Conservation (phyloP, 2,888 invertebrate genomes). For the Oxystoma pomonae region DNA sequence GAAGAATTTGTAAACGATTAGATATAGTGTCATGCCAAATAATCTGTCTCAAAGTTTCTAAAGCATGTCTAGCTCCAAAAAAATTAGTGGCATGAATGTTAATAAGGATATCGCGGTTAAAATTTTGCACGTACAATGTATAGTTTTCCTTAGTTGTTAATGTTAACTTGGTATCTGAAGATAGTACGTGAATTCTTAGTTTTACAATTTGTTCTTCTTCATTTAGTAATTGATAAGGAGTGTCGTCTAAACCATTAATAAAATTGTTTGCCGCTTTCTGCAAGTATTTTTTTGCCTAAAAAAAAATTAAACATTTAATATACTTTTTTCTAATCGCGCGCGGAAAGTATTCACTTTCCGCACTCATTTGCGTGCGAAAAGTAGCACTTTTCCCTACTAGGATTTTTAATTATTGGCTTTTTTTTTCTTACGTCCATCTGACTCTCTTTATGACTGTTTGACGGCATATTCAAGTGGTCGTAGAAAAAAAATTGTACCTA, state of each 20-base stretch:
- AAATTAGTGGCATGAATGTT: constrained; percentile 59
- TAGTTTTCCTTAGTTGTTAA: constrained; percentile 71
- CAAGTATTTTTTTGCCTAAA: constrained; percentile 46
- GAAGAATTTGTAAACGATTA: constrained; percentile 57
- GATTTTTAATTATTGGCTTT: too few relatives aligned
- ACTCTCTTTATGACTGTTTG: too few relatives aligned
- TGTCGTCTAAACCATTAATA: constrained; percentile 31
- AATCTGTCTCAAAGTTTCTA: constrained; percentile 70
- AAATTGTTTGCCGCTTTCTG: constrained; percentile 51
- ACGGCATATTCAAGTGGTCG: too few relatives aligned
- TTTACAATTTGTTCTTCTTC: constrained; percentile 19
- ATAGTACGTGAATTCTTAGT: constrained; percentile 44
- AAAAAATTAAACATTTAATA: too few relatives aligned
- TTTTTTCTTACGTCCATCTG: too few relatives aligned
- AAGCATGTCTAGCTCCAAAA: constrained; percentile 70
- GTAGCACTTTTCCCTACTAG: too few relatives aligned
- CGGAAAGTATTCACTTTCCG: too few relatives aligned
- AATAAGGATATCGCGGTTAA: constrained; percentile 52
- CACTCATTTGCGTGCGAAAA: too few relatives aligned
- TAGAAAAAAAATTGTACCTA: too few relatives aligned
- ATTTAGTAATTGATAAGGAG: constrained; percentile 10
- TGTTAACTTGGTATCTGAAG: constrained; percentile 47
- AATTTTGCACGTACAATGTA: constrained; percentile 26
- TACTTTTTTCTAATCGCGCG: too few relatives aligned
- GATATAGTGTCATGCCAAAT: constrained; percentile 67